Conservation (phyloP, 2,888 invertebrate genomes). For the Chrysotoxum bicinctum region DNA sequence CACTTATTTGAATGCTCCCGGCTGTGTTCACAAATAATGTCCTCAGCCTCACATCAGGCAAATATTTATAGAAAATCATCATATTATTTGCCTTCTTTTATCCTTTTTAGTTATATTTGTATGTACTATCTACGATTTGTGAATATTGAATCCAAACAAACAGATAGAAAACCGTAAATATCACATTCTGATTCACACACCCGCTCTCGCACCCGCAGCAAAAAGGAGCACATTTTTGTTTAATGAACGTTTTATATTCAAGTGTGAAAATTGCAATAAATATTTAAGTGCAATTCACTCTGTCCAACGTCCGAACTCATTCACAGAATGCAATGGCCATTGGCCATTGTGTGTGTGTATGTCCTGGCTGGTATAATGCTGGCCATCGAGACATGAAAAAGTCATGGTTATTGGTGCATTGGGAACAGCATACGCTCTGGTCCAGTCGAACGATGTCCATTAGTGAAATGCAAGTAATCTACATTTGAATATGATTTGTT, state of each 20-base stretch:
- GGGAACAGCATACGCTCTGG: constrained; percentile 25
- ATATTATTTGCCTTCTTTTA: constrained; percentile 7
- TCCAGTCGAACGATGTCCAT: constrained; percentile 46
- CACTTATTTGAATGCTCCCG: constrained; percentile 22
- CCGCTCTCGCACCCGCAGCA: constrained; percentile 1
- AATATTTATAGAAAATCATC: constrained; percentile 11
- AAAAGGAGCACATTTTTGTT: constrained; percentile 64
- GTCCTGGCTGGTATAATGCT: background rate
- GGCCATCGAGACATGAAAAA: constrained; percentile 49
- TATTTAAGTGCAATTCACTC: constrained; percentile 62
- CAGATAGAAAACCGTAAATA: constrained; percentile 44
- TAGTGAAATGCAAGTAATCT: constrained; percentile 63
- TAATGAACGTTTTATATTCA: constrained; percentile 73
- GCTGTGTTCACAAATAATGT: constrained; percentile 30
- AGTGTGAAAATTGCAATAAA: constrained; percentile 72
- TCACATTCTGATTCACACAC: constrained; percentile 10
- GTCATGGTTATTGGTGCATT: constrained; percentile 28
- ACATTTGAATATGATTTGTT: constrained; percentile 70
- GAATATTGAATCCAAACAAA: constrained; percentile 67
- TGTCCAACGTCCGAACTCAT: constrained; percentile 3
- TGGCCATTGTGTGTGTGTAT: background rate
- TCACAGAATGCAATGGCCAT: constrained; percentile 7
- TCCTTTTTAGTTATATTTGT: background rate
- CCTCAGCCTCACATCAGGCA: constrained; percentile 4
- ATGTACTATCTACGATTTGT: constrained; percentile 11